Base-by-base conservation (phyloP, 2,888 invertebrate species). In the Amitus sp. region DNA sequence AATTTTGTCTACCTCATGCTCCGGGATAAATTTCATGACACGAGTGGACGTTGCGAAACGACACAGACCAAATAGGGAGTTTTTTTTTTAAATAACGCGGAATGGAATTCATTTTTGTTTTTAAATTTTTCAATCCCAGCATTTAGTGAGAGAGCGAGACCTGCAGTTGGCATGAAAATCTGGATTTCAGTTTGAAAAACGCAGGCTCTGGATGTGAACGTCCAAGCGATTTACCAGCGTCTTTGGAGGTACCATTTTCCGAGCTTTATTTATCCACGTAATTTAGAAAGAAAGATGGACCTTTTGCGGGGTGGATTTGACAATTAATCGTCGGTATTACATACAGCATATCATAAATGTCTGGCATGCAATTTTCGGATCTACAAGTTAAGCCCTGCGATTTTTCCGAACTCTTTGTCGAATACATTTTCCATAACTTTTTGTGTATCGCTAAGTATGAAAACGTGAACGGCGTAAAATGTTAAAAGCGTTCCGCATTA, bases 141-240 rank as follows among this genome's bases (percentile, higher is more conserved):
- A 33, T 33, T n/a, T 12, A 3, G 9, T 4, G 13, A 9, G 37
- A 4, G 37, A 10, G 33, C 37, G 15, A n/a, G 33, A 33, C 15
- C 37, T 37, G 37, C 13, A 37, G 37, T 37, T 37, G 37, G 37
- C 37, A 37, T 13, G 15, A 37, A 37, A 37, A 37, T 37, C 37
- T 42, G 10, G 42, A 42, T 42, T 18, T n/a, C 42, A 20, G 18
- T 42, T 42, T 42, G 42, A 42, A 42, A 42, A 42, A 42, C 42
- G 42, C 42, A 20, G 20, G 20, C 42, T 42, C 42, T 20, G 42
- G 19, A 42, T 42, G 20, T 42, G 42, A 20, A 20, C 12, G 20
- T 42, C 19, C 42, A 17, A n/a, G 42, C 12, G 10, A 42, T 42
- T 42, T 42, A 20, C 20, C 20, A 18, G 42, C 42, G 42, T 42